Evolutionary conservation across 2,797 vertebrate genomes (phyloP).

Genomic region (Pangasius larnaudii): DNA sequence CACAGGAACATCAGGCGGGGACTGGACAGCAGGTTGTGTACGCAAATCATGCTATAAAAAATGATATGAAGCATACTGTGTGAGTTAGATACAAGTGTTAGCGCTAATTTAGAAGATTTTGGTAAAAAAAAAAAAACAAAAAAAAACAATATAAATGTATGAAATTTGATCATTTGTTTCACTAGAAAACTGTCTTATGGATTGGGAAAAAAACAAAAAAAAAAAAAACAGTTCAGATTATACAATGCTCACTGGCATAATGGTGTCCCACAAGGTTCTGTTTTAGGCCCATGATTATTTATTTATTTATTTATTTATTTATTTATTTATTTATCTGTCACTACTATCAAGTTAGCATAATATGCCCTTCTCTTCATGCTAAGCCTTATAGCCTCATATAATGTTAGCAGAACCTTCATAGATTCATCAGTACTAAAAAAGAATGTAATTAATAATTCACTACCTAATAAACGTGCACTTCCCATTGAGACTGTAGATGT

Average conservation of each 20-base stretch:
- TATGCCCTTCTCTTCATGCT: not conserved
- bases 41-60: no score
- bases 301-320: not conserved
- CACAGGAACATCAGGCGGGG: conserved; percentile 83
- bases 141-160: not conserved
- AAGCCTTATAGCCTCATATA: not conserved
- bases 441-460: not conserved
- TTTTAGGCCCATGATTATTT: not conserved
- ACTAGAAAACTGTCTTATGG: not conserved
- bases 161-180: not conserved
- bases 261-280: not conserved
- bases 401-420: not conserved
- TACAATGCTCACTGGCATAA: not conserved
- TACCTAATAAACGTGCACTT: not conserved
- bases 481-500: not conserved
- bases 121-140: not conserved
- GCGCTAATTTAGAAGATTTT: not conserved
- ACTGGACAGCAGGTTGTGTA: conserved; percentile 76
- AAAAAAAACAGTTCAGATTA: not conserved
- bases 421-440: not conserved
- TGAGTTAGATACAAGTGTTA: not conserved
- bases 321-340: not conserved
- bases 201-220: not conserved
- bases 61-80: not conserved
- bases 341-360: not conserved